Evolutionary conservation across 2,113 vertebrate genomes (phyloP).

Genomic region (Arenaria interpres): DNA sequence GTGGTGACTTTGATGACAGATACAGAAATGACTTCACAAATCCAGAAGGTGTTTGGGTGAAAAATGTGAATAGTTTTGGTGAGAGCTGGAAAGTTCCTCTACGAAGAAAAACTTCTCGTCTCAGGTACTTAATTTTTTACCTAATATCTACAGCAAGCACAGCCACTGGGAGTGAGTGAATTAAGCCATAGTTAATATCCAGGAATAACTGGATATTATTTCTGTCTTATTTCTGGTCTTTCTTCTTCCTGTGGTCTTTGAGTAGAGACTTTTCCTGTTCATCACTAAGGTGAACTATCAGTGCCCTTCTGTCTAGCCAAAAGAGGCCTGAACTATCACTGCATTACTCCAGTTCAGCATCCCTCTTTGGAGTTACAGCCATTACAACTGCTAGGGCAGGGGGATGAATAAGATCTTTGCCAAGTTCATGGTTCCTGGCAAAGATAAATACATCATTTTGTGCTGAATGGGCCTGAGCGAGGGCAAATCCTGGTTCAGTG

Average conservation of each 20-base stretch:
- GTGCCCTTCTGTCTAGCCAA: neutral
- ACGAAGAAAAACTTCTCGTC: neutral
- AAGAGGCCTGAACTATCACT: neutral
- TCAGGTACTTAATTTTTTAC: conserved; percentile 52
- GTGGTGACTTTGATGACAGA: conserved; percentile 81
- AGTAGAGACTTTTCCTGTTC: neutral
- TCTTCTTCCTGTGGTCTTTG: neutral
- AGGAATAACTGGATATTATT: neutral
- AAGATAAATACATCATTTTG: neutral
- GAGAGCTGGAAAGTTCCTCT: conserved; percentile 81
- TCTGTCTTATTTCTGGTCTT: neutral
- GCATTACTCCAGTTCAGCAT: neutral
- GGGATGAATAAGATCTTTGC: neutral
- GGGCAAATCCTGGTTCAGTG: neutral
- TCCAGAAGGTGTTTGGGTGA: conserved; percentile 71
- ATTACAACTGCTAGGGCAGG: neutral
- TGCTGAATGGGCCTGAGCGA: neutral
- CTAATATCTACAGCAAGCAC: neutral
- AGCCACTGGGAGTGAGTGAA: neutral
- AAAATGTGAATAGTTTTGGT: conserved; percentile 70
- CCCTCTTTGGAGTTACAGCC: neutral
- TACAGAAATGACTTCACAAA: conserved; percentile 76
- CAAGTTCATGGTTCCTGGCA: neutral
- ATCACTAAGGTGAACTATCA: neutral
- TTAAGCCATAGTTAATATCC: neutral